These are phyloP conservation scores for Cerastis leucographa DNA, from an alignment of 2,888 invertebrate genomes.

Conservation along the genomic window DNA sequence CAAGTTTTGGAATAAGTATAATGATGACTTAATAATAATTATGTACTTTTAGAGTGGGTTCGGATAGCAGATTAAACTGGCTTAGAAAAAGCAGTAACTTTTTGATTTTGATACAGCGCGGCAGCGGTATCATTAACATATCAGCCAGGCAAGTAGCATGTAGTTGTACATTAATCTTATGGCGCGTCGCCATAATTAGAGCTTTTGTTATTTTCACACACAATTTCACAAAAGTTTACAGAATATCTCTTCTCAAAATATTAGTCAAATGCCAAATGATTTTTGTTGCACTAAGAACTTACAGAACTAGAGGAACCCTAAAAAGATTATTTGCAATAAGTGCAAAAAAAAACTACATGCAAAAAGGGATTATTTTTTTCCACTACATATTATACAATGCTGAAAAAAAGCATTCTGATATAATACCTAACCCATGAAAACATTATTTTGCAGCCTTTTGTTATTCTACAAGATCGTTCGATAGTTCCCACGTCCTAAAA, in stretches of 20 bases:
- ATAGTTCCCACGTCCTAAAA: conserved; percentile 65
- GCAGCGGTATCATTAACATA: not conserved
- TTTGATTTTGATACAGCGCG: not conserved
- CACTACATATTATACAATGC: not conserved
- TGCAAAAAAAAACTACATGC: not conserved
- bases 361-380: not conserved
- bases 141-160: not conserved
- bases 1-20: not conserved
- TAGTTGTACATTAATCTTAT: not conserved
- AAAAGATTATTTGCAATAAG: not conserved
- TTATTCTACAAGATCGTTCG: conserved; percentile 8
- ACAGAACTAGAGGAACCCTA: not conserved
- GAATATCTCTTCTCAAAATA: not conserved
- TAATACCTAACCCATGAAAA: conserved; percentile 5
- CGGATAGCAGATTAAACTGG: not conserved
- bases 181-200: not conserved
- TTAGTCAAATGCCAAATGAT: not conserved
- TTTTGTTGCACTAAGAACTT: not conserved
- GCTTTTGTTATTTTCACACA: not conserved
- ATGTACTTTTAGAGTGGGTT: not conserved
- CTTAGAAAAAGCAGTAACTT: not conserved
- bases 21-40: not conserved
- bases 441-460: conserved; percentile 36
- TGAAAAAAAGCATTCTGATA: not conserved
- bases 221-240: not conserved